Base-by-base conservation (phyloP, 2,888 invertebrate species). In the Ophion ventricosus region DNA sequence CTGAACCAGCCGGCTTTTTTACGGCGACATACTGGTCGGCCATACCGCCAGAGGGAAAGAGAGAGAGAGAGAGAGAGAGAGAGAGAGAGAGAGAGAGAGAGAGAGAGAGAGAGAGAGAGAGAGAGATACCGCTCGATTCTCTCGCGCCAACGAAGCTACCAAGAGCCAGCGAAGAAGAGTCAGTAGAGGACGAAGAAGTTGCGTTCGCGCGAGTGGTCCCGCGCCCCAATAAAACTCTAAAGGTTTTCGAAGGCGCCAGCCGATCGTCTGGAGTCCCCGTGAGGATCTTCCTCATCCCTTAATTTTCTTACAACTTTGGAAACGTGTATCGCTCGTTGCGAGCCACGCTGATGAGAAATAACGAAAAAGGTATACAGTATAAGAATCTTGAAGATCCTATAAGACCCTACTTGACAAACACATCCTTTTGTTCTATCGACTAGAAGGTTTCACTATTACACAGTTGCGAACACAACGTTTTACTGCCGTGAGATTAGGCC, bases 1-100 rank as follows among this genome's bases (percentile, higher is more conserved):
- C 63, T 82, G 84, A 87, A 87, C 87, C 87, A 88, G 90, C 88
- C 89, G 89, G 90, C 88, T 90, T 91, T 91, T 91, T 92, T 91
- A 91, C 91, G 89, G 92, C 90, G 89, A 91, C 91, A 89, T 91
- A 90, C 90, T 90, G 90, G 90, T 90, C 91, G 90, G 90, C 91
- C 90, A 90, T 91, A 90, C 88, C 90, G 86, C 87, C 87, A 86
- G 82, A 54, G 82, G 80, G 26, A 67, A 23, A 81, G 69, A 64
- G 78, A 54, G 49, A 56, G 43, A 59, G 54, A 56, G 80, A 73
- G 40, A 57, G 23, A 49, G 82, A 81, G 26, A 67, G 26, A 81
- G 69, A 64, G 78, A 54, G 49, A 56, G 43, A 59, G 54, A 56
- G 80, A 73, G 40, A 57, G 23, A 49, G 82, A 81, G 26, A 67